Evolutionary conservation across 2,113 vertebrate genomes (phyloP), one percentile per base, ranked within the genome.

Genomic region (Sylvicapra grimmia): DNA sequence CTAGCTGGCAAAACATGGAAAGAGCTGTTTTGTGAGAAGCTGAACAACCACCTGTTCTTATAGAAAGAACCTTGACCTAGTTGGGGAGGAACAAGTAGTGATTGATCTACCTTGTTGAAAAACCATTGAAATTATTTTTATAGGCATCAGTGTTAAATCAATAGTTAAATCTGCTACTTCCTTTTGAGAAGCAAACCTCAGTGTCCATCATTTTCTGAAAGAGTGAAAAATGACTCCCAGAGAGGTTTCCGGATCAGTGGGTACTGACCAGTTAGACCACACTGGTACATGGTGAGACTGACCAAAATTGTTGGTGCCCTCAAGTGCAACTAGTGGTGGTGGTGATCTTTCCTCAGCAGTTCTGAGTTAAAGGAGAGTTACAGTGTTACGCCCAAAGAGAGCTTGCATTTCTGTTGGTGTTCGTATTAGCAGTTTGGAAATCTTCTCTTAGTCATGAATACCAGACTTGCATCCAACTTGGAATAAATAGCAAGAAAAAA

Each of bases 131-230:
- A 49, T 47, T 44, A 1, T 90, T 95, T 96, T 65, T 44, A 54
- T 88, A 65, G 40, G 47, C 68, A 96, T 79, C 85, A 21, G 3
- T 47, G 33, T 95, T 95, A 93, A 77, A 33, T 65, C 91, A 82
- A 4, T 54, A 61, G 54, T 59, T 59, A 59, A 59, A 79, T 92
- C 51, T 72, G 4, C 49, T 86, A 47, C 44, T 83, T 89, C 14
- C 61, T 95, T 90, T 83, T 65, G 18, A 95, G 59, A 1, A 79
- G 47, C 9, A 88, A 77, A 90, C 58, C 44, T 86, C 40, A 7
- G 33, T 33, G 18, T 79, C 47, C 25, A 5, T 89, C 90, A 4
- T 96, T 96, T 96, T 82, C 61, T 93, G 49, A 96, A 95, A 97
- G 56, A 84, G 86, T 87, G 25, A 91, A 93, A 95, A 89, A 58